Base-by-base conservation (phyloP, 2,888 invertebrate species). In the Drosophila ustulata region DNA sequence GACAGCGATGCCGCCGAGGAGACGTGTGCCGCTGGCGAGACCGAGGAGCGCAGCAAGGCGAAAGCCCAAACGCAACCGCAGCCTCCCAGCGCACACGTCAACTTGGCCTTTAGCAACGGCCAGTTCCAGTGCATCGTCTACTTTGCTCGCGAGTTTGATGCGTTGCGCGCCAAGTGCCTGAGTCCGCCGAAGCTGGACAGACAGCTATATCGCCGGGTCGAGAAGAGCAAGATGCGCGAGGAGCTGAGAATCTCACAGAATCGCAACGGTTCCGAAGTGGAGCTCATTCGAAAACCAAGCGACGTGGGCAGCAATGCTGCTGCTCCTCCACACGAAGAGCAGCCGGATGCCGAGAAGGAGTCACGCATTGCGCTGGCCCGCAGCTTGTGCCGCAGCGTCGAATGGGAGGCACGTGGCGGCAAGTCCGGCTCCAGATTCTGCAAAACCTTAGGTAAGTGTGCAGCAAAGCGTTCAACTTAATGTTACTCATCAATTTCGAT, bases 381-480 rank as follows among this genome's bases (percentile, higher is more conserved):
- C 8, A 98, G 98, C 25, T 93, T 98, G 59, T 95, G 96, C 39
- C 94, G 96, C 73, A 98, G 98, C 90, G 94, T 96, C 39, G 96
- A 96, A 59, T 99, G 98, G 98, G 96, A 96, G 50, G 98, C 99
- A 0, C 94, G 96, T 75, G 99, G 99, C 4, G 99, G 99, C 34
- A 99, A 99, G 93, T 99, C 99, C 0, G 99, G 99, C 0, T 98
- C 98, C 6, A 95, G 96, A 34, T 99, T 99, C 93, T 97, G 97
- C 90, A 99, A 99, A 93, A 98, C 98, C 41, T 94, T 95, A 92
- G 97, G 96, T 96, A 65, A 51, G 73, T 26, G 41, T 4, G 3
- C 7, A 1, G 3, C 23, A 13, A 6, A 37, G n/a, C 4, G 11
- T 8, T n/a, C 25, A 1, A 2, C 8, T 49, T 3, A n/a, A 37